phyloP scores from a whole-genome alignment of 2,888 invertebrate genomes.

The Conistra vaccinii region DNA sequence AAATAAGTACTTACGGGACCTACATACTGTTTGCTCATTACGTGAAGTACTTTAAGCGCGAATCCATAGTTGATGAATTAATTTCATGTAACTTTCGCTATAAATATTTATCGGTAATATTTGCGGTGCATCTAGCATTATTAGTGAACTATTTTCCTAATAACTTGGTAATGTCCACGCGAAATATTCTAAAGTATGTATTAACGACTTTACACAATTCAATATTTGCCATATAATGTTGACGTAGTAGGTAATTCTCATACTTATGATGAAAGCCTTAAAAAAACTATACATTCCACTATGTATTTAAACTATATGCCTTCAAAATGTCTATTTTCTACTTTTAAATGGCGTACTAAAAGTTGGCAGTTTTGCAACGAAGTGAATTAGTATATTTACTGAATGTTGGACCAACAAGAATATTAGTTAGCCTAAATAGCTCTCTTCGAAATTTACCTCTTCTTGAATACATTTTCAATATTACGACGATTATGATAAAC shows the following conservation, averaged over 20 bases:
- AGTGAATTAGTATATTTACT: slow-evolving; percentile 74
- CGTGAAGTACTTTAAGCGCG: slow-evolving; percentile 48
- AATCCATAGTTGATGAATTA: slow-evolving; percentile 32
- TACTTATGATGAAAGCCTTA: slow-evolving; percentile 89
- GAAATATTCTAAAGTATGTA: slow-evolving; percentile 63
- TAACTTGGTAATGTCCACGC: slow-evolving; percentile 50
- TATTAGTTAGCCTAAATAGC: slow-evolving; percentile 77
- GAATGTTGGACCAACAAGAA: slow-evolving; percentile 83
- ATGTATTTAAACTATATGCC: slow-evolving; percentile 85
- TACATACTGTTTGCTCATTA: slow-evolving; percentile 64
- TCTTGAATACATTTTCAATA: slow-evolving; percentile 60
- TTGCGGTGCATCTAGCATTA: slow-evolving; percentile 59
- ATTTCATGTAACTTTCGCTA: slow-evolving; percentile 46
- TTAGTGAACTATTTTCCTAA: slow-evolving; percentile 63
- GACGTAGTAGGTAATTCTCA: slow-evolving; percentile 74
- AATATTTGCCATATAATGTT: slow-evolving; percentile 64
- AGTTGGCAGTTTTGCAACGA: slow-evolving; percentile 70
- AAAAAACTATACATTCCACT: slow-evolving; percentile 87
- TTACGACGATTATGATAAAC: slow-evolving; percentile 48
- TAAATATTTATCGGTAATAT: slow-evolving; percentile 37
- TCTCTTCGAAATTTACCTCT: slow-evolving; percentile 77
- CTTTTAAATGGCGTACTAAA: slow-evolving; percentile 71
- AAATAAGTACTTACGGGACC: slow-evolving; percentile 54
- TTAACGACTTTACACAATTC: slow-evolving; percentile 61
- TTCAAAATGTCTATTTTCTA: slow-evolving; percentile 84